A percentile compares a stretch with the other conserved stretches of the same genome.
Conservation (phyloP, 2,113 vertebrate species). For the Hystrix cristata region DNA sequence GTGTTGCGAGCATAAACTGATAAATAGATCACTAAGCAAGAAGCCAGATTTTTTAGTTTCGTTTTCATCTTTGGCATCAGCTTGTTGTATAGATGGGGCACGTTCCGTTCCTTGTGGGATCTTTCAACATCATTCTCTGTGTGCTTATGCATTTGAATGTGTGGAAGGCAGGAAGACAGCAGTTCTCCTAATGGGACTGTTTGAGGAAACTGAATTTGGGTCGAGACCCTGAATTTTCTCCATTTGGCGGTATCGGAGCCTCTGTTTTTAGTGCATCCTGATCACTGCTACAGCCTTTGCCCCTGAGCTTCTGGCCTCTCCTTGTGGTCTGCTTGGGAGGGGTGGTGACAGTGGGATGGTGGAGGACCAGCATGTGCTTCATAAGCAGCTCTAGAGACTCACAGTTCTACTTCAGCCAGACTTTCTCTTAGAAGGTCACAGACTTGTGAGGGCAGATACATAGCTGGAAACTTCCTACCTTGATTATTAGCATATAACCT, state of each 20-base stretch:
- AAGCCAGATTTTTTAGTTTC: constrained; percentile 49
- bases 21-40: constrained; percentile 42
- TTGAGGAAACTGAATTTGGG: background rate
- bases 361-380: background rate
- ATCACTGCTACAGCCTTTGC: background rate
- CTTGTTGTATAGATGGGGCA: background rate
- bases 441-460: background rate
- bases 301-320: background rate
- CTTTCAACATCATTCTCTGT: background rate
- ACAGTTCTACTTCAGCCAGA: background rate
- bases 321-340: background rate
- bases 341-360: background rate
- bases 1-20: background rate
- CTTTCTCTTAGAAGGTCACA: background rate
- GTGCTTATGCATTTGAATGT: background rate
- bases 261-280: background rate
- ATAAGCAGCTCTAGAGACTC: background rate
- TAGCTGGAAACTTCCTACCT: constrained; percentile 23
- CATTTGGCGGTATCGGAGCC: background rate
- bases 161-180: background rate
- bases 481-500: constrained; percentile 62
- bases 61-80: constrained; percentile 52
- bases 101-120: background rate
- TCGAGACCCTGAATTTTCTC: background rate
- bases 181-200: constrained; percentile 19